Base-by-base conservation (phyloP, 1,140 invertebrate species). In the Sarcophaga bullata region DNA sequence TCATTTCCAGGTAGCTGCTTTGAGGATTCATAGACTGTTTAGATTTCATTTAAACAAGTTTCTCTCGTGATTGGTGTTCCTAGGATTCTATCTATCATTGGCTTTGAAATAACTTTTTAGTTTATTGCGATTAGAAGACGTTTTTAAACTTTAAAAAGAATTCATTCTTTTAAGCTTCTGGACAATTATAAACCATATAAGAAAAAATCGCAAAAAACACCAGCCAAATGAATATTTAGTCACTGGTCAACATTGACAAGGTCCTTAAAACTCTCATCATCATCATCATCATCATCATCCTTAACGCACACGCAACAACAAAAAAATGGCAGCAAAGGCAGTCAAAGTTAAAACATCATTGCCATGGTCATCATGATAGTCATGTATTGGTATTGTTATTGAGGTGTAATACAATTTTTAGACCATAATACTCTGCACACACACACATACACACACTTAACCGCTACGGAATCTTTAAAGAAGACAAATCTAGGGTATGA, bases 331-430 rank as follows among this genome's bases (percentile, higher is more conserved):
- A 62, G 8, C 58, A 62, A 13, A 52, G 15, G 8, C 46, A 80
- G 5, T 25, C 48, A 15, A 80, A 49, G 9, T 6, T 10, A 58
- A 10, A 80, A 10, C 50, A 62, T 54, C 54, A 80, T 54, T 11
- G 19, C 17, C 46, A 48, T 76, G 75, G 58, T 82, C 19, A 52
- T 25, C 82, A 78, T 72, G 80, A 83, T 81, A 85, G 83, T 84
- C 87, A 85, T 89, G 87, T 89, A 86, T 87, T 88, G 86, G 85
- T 88, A 85, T 89, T 89, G 86, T 89, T 89, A 89, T 89, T 89
- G 86, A 89, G 88, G 88, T 89, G 88, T 89, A 89, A 89, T 89
- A 89, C 88, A 89, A 89, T 89, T 89, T 76, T 89, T 85, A 85
- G 88, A 85, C 83, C 47, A 84, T 84, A 81, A 84, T 82, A 84